These are phyloP conservation scores for Pelusios castaneus DNA, from an alignment of 2,113 vertebrate genomes.

Conservation along the genomic window DNA sequence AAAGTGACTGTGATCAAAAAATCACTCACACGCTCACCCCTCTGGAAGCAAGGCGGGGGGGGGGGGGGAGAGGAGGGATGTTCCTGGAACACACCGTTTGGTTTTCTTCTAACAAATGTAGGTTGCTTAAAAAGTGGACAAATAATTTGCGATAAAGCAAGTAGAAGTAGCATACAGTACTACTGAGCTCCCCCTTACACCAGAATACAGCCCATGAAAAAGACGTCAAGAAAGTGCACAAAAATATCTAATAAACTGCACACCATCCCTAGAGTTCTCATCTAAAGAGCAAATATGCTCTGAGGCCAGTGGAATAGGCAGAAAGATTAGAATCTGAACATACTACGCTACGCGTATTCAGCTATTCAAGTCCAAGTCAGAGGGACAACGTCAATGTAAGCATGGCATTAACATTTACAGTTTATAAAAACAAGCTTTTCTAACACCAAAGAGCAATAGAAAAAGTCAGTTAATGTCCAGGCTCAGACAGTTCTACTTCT, in stretches of 20 bases:
- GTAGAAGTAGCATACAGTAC: neutral
- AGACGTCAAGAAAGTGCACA: accelerated
- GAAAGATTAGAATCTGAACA: neutral
- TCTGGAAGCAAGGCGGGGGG: too few species aligned
- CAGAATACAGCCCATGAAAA: accelerated
- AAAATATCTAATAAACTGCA: accelerated
- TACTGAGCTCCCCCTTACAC: neutral
- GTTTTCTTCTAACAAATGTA: neutral
- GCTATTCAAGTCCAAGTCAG: neutral
- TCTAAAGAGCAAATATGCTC: accelerated
- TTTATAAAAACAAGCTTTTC: neutral
- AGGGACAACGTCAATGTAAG: accelerated
- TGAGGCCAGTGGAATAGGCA: neutral
- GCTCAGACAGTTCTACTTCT: accelerated
- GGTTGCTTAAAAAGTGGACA: neutral
- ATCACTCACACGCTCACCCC: accelerated
- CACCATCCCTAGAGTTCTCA: accelerated
- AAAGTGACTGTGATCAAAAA: neutral
- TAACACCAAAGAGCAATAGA: accelerated
- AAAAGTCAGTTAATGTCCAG: neutral
- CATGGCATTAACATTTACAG: accelerated
- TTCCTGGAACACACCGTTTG: neutral
- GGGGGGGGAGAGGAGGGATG: accelerated
- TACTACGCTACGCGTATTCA: accelerated
- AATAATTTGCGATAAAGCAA: accelerated